Conservation (phyloP, 2,888 invertebrate genomes). For the Parnassius mnemosyne region DNA sequence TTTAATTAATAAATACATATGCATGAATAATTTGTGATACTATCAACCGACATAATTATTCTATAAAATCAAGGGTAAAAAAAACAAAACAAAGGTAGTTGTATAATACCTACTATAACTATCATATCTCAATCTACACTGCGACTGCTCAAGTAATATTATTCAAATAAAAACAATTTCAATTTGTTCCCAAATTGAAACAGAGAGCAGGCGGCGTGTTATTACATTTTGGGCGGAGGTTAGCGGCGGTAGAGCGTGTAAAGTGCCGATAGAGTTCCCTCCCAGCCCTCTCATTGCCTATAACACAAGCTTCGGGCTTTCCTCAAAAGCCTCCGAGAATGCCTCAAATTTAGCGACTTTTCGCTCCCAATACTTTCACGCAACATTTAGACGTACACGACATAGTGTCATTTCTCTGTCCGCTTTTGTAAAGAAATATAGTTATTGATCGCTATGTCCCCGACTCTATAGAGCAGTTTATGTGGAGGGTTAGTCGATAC, state of each 20-base stretch:
- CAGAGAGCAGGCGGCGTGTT: conserved; percentile 76
- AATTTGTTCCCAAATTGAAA: conserved; percentile 81
- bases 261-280: conserved; percentile 76
- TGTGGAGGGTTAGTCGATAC: neutral
- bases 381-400: conserved; percentile 60
- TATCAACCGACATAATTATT: neutral
- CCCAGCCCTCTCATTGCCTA: conserved; percentile 75
- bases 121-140: conserved; percentile 40
- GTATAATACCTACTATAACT: conserved; percentile 51
- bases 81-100: conserved; percentile 29
- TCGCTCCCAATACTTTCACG: conserved; percentile 75
- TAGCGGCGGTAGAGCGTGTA: conserved; percentile 77
- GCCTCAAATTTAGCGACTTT: conserved; percentile 78
- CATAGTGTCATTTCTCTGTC: conserved; percentile 51
- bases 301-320: conserved; percentile 74
- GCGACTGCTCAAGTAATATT: conserved; percentile 60
- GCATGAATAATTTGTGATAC: no score
- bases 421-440: conserved; percentile 46
- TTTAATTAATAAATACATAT: no score
- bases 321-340: conserved; percentile 75
- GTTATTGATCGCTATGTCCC: conserved; percentile 47
- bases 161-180: conserved; percentile 82
- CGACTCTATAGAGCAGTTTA: neutral
- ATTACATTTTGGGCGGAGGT: conserved; percentile 78
- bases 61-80: conserved; percentile 23